These are phyloP conservation scores for Reticulitermes speratus DNA, from an alignment of 1,140 invertebrate genomes.

Conservation along the genomic window DNA sequence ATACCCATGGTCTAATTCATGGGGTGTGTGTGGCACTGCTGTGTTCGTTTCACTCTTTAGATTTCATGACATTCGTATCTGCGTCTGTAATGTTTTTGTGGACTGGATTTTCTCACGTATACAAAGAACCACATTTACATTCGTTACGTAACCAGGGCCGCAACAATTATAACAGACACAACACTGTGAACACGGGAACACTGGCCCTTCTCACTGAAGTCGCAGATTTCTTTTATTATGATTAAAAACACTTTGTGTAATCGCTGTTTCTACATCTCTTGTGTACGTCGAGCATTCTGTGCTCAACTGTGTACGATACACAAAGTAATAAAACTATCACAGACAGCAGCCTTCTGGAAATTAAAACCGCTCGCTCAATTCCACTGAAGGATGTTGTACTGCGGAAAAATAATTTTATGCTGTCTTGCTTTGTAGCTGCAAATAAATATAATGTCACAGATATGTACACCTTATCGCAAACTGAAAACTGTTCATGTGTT, in stretches of 20 bases:
- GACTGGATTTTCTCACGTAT: neutral
- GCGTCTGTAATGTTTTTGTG: neutral
- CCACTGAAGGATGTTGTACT: neutral
- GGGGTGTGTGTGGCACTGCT: too few relatives aligned
- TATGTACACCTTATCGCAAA: too few relatives aligned
- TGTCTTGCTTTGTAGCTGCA: too few relatives aligned
- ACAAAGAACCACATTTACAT: neutral
- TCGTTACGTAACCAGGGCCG: neutral
- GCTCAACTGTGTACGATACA: neutral
- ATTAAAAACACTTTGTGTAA: slow-evolving; percentile 3
- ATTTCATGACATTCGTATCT: too few relatives aligned
- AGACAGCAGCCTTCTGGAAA: neutral
- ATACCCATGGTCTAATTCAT: too few relatives aligned
- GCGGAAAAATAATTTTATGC: neutral
- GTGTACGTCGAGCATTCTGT: neutral
- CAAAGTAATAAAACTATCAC: neutral
- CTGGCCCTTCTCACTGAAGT: neutral
- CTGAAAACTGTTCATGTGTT: too few relatives aligned
- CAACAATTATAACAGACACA: neutral
- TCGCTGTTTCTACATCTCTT: neutral
- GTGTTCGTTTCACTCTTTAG: too few relatives aligned
- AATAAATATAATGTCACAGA: too few relatives aligned
- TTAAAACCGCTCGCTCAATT: neutral
- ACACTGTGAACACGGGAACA: neutral
- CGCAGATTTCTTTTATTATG: slow-evolving; percentile 2